These are phyloP conservation scores for Lacerta bilineata DNA, from an alignment of 2,797 vertebrate genomes.

Conservation along the genomic window DNA sequence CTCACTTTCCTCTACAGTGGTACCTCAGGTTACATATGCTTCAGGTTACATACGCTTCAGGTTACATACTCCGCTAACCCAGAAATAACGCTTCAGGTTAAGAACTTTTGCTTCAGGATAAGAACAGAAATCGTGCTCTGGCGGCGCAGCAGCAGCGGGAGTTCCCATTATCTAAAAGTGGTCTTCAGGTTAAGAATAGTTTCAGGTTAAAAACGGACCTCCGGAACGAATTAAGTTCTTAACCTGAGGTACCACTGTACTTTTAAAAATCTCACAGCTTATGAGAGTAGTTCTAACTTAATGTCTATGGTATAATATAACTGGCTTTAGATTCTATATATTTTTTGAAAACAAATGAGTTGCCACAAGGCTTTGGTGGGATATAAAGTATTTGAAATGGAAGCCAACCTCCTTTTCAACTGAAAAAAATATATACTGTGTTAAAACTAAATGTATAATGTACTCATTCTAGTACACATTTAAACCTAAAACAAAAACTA, in stretches of 20 bases:
- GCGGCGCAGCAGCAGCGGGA: too few relatives aligned
- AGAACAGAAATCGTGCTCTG: too few relatives aligned
- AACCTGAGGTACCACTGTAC: too few relatives aligned
- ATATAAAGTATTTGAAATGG: not conserved
- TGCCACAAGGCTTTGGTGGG: constrained; percentile 10
- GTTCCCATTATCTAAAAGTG: too few relatives aligned
- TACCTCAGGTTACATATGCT: too few relatives aligned
- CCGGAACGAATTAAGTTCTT: too few relatives aligned
- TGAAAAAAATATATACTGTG: not conserved
- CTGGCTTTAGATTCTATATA: constrained; percentile 34
- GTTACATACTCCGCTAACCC: too few relatives aligned
- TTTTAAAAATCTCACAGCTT: constrained; percentile 62
- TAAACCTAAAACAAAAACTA: not conserved
- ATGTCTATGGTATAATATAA: constrained; percentile 66
- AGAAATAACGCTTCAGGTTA: too few relatives aligned
- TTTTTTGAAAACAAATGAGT: constrained; percentile 58
- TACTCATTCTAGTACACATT: not conserved
- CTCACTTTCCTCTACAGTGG: constrained; percentile 56
- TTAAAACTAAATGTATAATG: not conserved
- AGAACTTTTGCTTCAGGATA: too few relatives aligned
- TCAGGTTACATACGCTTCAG: too few relatives aligned
- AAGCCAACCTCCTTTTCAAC: constrained; percentile 5
- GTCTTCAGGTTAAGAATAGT: too few relatives aligned
- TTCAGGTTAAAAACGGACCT: too few relatives aligned
- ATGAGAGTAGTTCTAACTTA: constrained; percentile 51